Base-by-base conservation (phyloP, 2,888 invertebrate genomes). In the Himalopsyche tibetana region DNA sequence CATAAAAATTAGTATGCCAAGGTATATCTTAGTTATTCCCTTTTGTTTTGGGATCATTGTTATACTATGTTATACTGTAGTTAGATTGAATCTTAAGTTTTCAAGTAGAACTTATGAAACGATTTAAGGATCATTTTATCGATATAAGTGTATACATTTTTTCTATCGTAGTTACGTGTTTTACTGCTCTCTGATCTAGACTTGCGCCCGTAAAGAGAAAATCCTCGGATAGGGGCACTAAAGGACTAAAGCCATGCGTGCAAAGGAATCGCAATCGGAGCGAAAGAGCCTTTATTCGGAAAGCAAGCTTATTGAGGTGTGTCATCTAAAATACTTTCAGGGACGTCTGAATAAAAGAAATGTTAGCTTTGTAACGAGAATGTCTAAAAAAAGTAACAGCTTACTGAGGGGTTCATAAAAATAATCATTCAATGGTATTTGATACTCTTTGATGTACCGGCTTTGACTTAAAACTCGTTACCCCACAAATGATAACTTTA, bases 161-260 rank as follows among this genome's bases (percentile, higher is more conserved):
- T 38, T 74, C 74, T 38, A 74, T 74, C 2, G 38, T 74, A 28
- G 38, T 12, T 36, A 36, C 36, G 38, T 38, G 28, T 74, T 15
- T 74, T 28, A 74, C 36, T 36, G 74, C 19, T 74, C 38, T 74
- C 74, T 74, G 36, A 74, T 74, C 74, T 38, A 74, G 15, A 36
- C 15, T 74, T 74, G 74, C 38, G 15, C 74, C 74, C 74, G 12
- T 38, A 74, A 63, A 63, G 36, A 38, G 74, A 74, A 74, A 74
- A 74, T 74, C 74, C 74, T 74, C 36, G 28, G 38, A 74, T 74
- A 38, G 74, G 74, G 74, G 74, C 74, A 11, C 74, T 36, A 74
- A 74, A 74, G 74, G 74, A 74, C 74, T 74, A 74, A 74, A 74
- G 74, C 74, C 74, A 74, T 36, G 74, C 74, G 74, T 74, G 74